A percentile compares a stretch with the other conserved stretches of the same genome.
Conservation (phyloP, 2,113 vertebrate genomes). For the Dolichallabes microphthalmus region DNA sequence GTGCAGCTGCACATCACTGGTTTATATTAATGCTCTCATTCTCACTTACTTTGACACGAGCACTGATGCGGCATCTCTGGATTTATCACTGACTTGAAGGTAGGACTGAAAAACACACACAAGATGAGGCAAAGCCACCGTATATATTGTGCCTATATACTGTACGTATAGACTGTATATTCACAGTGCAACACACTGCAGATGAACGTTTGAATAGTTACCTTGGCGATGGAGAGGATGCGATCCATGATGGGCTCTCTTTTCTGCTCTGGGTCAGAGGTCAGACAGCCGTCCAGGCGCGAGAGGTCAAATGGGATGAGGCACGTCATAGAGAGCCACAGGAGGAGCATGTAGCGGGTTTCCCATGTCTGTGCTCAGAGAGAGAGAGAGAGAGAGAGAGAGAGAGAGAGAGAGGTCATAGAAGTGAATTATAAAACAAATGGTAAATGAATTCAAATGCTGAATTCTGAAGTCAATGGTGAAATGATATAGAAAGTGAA, state of each 20-base stretch:
- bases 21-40: neutral
- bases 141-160: neutral
- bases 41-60: conserved; percentile 91
- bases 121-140: neutral
- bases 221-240: conserved; percentile 85
- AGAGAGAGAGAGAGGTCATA: neutral
- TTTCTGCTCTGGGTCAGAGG: conserved; percentile 56
- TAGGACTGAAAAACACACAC: conserved; percentile 76
- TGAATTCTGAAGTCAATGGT: too few species aligned
- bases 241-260: conserved; percentile 83
- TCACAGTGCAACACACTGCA: neutral
- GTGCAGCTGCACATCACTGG: neutral
- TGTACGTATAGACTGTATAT: neutral
- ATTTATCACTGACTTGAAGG: conserved; percentile 83
- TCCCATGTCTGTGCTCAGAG: conserved; percentile 83
- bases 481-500: too few species aligned
- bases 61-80: conserved; percentile 86
- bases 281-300: conserved; percentile 82
- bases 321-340: conserved; percentile 94
- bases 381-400: conserved; percentile 16
- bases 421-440: too few species aligned
- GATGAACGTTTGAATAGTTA: conserved; percentile 31
- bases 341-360: conserved; percentile 89
- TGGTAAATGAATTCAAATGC: too few species aligned
- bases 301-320: conserved; percentile 94